These are phyloP conservation scores for Aporophyla lueneburgensis DNA, from an alignment of 2,888 invertebrate genomes.

Conservation along the genomic window DNA sequence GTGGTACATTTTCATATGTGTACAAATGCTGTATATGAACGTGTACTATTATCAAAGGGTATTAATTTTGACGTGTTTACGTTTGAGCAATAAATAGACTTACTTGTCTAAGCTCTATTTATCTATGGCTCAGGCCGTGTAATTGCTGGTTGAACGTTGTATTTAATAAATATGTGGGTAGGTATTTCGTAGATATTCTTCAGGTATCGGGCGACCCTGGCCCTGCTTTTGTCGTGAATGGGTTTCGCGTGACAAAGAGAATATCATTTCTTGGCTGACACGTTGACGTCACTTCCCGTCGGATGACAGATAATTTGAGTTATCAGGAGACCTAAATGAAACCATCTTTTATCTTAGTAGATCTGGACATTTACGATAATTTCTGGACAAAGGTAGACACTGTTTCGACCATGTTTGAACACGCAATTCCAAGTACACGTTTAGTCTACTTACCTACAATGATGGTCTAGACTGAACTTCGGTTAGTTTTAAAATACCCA, in stretches of 20 bases:
- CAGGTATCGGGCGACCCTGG: slow-evolving; percentile 9
- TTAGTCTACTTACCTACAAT: neutral
- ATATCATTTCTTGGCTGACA: slow-evolving; percentile 55
- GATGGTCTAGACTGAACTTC: neutral
- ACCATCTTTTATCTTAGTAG: slow-evolving; percentile 57
- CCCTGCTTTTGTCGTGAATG: slow-evolving; percentile 45
- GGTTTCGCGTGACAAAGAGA: slow-evolving; percentile 67
- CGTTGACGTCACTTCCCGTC: slow-evolving; percentile 66
- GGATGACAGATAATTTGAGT: slow-evolving; percentile 60
- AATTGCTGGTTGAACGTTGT: slow-evolving; percentile 29
- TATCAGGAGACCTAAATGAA: slow-evolving; percentile 63
- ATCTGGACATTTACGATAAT: slow-evolving; percentile 50
- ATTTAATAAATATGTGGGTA: no score
- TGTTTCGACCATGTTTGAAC: slow-evolving; percentile 15
- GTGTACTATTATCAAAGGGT: slow-evolving; percentile 26
- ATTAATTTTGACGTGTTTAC: slow-evolving; percentile 47
- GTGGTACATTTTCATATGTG: slow-evolving; percentile 20
- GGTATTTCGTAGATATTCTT: slow-evolving; percentile 1
- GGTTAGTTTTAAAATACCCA: slow-evolving; percentile 7
- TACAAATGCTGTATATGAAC: slow-evolving; percentile 20
- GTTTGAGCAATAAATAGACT: slow-evolving; percentile 39
- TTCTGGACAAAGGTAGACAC: slow-evolving; percentile 44
- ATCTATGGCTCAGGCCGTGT: slow-evolving; percentile 6
- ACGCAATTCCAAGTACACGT: slow-evolving; percentile 11
- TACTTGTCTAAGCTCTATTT: slow-evolving; percentile 43